A percentile compares a stretch with the other conserved stretches of the same genome.
Conservation (phyloP, 2,797 vertebrate genomes). For the Gephyroberyx darwinii region DNA sequence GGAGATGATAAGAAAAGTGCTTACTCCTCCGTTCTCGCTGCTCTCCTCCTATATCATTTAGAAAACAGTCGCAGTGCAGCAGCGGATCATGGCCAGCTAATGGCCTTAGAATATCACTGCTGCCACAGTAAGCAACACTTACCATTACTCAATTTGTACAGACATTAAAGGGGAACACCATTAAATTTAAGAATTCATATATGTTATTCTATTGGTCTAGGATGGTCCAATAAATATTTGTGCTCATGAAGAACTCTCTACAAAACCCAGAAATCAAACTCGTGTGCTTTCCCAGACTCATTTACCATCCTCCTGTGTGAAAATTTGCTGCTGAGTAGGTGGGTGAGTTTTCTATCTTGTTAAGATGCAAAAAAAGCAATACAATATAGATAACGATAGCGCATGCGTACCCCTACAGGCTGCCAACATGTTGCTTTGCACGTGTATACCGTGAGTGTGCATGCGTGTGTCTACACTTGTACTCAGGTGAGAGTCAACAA, state of each 20-base stretch:
- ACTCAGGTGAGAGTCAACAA: conserved; percentile 31
- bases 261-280: conserved; percentile 29
- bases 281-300: conserved; percentile 48
- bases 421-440: conserved; percentile 23
- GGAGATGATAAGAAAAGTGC: conserved; percentile 78
- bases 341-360: conserved; percentile 28
- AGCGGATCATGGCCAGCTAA: conserved; percentile 67
- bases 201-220: conserved; percentile 21
- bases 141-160: conserved; percentile 65
- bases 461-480: conserved; percentile 13
- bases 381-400: conserved; percentile 22
- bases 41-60: conserved; percentile 72
- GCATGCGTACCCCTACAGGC: conserved; percentile 25
- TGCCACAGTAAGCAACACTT: conserved; percentile 65
- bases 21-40: conserved; percentile 67
- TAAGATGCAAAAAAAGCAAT: conserved; percentile 1
- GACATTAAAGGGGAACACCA: conserved; percentile 60
- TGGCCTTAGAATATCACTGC: conserved; percentile 69
- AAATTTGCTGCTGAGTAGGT: conserved; percentile 32
- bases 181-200: conserved; percentile 55
- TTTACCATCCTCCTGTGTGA: conserved; percentile 46
- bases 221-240: conserved; percentile 47
- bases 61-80: conserved; percentile 67
- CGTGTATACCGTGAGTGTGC: conserved; percentile 16
- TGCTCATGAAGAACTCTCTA: conserved; percentile 31